Percentiles rank a stretch among this genome's conserved stretches.
Evolutionary conservation across 2,888 invertebrate genomes (phyloP).

Genomic region (Heliconius sara): DNA sequence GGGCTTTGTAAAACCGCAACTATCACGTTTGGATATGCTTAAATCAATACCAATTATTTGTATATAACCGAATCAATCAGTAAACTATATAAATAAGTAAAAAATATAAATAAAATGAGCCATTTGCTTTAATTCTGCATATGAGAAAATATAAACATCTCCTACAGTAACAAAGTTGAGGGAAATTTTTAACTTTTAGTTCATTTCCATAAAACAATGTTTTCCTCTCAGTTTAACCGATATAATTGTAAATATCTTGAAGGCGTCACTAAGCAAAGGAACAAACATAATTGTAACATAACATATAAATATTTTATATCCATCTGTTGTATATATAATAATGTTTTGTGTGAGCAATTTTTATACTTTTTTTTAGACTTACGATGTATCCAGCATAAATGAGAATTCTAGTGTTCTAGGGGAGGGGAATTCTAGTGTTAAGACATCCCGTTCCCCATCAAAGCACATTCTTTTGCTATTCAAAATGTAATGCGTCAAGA

Average conservation of each 20-base stretch:
- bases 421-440: no score
- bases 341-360: background rate
- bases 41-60: background rate
- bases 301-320: no score
- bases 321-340: no score
- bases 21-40: no score
- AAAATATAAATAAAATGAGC: background rate
- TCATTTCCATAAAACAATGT: constrained; percentile 8
- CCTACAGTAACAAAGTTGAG: constrained; percentile 5
- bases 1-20: no score
- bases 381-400: no score
- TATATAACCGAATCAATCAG: background rate
- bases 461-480: no score
- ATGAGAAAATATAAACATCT: background rate
- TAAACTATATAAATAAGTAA: background rate
- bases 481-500: no score
- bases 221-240: background rate
- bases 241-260: background rate
- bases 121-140: background rate
- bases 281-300: background rate
- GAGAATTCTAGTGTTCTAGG: no score
- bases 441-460: no score
- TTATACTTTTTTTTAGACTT: background rate
- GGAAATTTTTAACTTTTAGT: constrained; percentile 3
- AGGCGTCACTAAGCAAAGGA: background rate